Evolutionary conservation across 2,797 vertebrate genomes (phyloP).

Genomic region (Gymnopithys bicolor): DNA sequence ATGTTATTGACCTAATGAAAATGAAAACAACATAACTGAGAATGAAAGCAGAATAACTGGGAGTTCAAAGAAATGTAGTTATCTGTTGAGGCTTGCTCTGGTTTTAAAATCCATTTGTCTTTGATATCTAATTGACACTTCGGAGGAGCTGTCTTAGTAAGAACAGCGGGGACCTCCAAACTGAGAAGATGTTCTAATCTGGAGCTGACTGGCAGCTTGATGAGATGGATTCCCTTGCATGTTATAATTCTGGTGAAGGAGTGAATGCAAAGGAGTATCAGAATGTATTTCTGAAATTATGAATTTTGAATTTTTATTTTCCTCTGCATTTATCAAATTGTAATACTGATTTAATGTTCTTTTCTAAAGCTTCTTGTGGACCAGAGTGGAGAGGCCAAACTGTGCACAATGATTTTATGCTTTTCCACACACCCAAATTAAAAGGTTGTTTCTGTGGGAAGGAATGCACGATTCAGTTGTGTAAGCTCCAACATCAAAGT

Average conservation of each 20-base stretch:
- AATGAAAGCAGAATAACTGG: background rate
- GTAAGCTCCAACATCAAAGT: background rate
- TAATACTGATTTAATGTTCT: background rate
- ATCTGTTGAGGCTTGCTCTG: background rate
- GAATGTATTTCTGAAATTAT: background rate
- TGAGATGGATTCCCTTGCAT: background rate
- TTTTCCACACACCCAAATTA: background rate
- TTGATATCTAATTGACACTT: background rate
- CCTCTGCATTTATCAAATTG: background rate
- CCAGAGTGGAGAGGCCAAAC: background rate
- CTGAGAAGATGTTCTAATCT: background rate
- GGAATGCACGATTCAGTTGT: background rate
- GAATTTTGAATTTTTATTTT: background rate
- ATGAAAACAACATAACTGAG: background rate
- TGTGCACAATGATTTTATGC: background rate
- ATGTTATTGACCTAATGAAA: background rate
- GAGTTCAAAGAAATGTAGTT: background rate
- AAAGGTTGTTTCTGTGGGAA: background rate
- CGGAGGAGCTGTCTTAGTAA: background rate
- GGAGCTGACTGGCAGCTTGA: background rate
- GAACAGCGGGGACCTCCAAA: background rate
- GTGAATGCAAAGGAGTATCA: background rate
- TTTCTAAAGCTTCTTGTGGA: background rate
- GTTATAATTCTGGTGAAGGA: background rate
- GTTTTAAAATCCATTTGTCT: background rate